Evolutionary conservation across 2,113 vertebrate species (phyloP).

Genomic region (Actenoides hombroni): DNA sequence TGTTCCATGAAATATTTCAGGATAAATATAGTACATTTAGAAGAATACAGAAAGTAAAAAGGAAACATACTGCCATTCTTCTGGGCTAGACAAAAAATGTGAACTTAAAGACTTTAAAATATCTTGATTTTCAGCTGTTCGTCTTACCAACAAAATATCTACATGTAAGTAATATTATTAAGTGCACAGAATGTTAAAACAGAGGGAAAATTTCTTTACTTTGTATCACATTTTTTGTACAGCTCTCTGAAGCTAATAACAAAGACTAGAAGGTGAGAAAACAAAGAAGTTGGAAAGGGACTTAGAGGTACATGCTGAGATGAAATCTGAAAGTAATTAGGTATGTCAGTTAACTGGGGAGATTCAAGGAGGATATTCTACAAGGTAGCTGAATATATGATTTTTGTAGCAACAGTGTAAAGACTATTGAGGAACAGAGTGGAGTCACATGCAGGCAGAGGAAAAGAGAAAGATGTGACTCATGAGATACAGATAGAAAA

Average conservation of each 20-base stretch:
- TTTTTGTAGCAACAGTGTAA: neutral
- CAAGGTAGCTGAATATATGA: neutral
- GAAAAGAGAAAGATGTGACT: neutral
- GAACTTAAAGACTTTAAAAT: neutral
- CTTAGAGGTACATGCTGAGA: neutral
- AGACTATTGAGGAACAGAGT: neutral
- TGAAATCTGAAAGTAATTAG: neutral
- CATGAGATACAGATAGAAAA: neutral
- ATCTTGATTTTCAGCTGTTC: slow-evolving; percentile 20
- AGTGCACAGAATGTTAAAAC: neutral
- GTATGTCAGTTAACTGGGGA: neutral
- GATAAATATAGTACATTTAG: neutral
- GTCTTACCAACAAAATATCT: neutral
- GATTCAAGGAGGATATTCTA: neutral
- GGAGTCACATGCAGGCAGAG: neutral
- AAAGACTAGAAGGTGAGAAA: neutral
- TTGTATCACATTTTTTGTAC: neutral
- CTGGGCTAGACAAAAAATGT: neutral
- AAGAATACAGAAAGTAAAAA: neutral
- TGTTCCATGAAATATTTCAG: neutral
- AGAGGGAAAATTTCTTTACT: neutral
- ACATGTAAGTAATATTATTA: neutral
- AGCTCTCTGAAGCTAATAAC: neutral
- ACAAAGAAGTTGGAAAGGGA: neutral
- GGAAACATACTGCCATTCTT: neutral